phyloP scores from a whole-genome alignment of 1,140 invertebrate species.

The Aphaenogaster floridana region DNA sequence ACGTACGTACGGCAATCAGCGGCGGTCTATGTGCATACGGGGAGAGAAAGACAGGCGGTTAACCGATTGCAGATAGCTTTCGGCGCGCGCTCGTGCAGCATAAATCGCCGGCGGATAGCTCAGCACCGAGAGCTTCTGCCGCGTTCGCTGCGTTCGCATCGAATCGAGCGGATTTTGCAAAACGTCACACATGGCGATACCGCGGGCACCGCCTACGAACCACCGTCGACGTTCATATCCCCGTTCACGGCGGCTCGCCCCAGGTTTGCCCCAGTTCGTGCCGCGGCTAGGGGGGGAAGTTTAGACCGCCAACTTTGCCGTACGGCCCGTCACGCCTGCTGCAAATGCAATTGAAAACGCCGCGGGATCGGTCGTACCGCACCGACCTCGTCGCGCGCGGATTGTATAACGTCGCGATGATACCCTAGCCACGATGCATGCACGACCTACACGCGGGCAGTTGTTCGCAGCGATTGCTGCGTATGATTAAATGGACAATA shows the following conservation, averaged over 20 bases:
- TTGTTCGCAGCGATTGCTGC: slow-evolving; percentile 17
- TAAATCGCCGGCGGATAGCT: slow-evolving; percentile 54
- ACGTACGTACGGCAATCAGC: slow-evolving; percentile 49
- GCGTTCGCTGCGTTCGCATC: slow-evolving; percentile 31
- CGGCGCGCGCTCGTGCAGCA: slow-evolving; percentile 34
- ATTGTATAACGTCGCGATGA: slow-evolving; percentile 50
- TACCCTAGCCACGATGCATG: not conserved
- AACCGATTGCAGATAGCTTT: slow-evolving; percentile 60
- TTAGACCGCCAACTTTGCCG: slow-evolving; percentile 62
- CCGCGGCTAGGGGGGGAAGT: slow-evolving; percentile 27
- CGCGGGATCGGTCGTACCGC: slow-evolving; percentile 53
- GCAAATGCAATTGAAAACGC: slow-evolving; percentile 69
- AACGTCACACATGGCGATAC: slow-evolving; percentile 66
- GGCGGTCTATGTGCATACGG: slow-evolving; percentile 17
- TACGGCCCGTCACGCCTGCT: slow-evolving; percentile 59
- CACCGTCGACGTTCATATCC: slow-evolving; percentile 26
- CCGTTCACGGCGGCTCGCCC: slow-evolving; percentile 11
- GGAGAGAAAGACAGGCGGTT: slow-evolving; percentile 41
- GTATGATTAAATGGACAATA: slow-evolving; percentile 44
- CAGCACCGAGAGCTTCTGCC: slow-evolving; percentile 12
- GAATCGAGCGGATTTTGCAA: slow-evolving; percentile 67
- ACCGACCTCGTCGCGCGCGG: not conserved
- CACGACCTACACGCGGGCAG: not conserved
- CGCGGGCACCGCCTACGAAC: slow-evolving; percentile 32
- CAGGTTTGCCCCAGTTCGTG: slow-evolving; percentile 65